phyloP scores from a whole-genome alignment of 2,888 invertebrate species.

The Euzetes globulus region DNA sequence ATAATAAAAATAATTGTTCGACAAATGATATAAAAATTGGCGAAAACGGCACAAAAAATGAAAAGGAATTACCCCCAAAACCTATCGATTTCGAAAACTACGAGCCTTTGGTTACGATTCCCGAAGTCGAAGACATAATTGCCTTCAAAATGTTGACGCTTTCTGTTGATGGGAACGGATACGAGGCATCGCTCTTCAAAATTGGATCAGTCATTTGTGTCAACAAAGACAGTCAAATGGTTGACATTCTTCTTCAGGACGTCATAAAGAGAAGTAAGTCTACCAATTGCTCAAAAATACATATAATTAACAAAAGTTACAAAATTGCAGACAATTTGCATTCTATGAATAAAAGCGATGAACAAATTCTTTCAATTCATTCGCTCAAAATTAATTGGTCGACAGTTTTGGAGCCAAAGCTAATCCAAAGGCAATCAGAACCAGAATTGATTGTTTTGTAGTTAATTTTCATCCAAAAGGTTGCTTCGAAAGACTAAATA shows the following conservation, averaged over 20 bases:
- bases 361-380: background rate
- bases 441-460: background rate
- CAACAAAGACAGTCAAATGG: background rate
- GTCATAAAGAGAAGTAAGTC: background rate
- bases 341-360: background rate
- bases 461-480: background rate
- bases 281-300: too few relatives aligned
- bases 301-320: background rate
- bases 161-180: background rate
- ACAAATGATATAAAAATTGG: background rate
- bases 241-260: background rate
- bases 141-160: slow-evolving; percentile 16
- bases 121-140: background rate
- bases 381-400: slow-evolving; percentile 1
- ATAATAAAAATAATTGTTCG: background rate
- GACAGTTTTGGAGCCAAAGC: slow-evolving; percentile 11
- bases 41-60: background rate
- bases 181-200: background rate
- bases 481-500: too few relatives aligned
- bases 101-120: background rate
- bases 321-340: background rate
- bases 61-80: background rate
- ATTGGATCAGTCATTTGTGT: background rate
- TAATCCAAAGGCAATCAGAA: background rate
- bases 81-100: background rate